Evolutionary conservation across 2,888 invertebrate genomes (phyloP).

Genomic region (Hoplodrina ambigua): DNA sequence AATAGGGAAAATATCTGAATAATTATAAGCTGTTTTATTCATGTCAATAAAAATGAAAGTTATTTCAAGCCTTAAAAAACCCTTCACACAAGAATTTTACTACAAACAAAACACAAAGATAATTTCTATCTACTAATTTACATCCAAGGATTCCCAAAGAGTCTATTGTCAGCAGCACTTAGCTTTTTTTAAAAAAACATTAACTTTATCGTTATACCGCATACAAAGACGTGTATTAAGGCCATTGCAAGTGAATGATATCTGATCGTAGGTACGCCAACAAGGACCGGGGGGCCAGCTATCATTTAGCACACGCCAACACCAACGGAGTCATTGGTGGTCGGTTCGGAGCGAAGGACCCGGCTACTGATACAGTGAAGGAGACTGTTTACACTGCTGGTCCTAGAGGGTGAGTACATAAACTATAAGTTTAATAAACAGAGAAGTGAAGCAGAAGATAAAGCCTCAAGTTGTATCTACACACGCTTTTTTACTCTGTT

Average conservation of each 20-base stretch:
- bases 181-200: constrained; percentile 45
- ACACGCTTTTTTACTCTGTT: too few species aligned
- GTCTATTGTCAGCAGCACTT: constrained; percentile 52
- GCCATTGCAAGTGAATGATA: constrained; percentile 55
- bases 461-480: too few species aligned
- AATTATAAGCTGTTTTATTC: too few species aligned
- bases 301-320: constrained; percentile 92
- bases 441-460: not conserved
- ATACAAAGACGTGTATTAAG: constrained; percentile 48
- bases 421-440: not conserved
- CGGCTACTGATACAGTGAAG: constrained; percentile 92
- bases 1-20: too few species aligned
- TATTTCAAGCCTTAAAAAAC: not conserved
- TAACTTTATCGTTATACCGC: constrained; percentile 36
- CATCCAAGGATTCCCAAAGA: constrained; percentile 45
- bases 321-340: constrained; percentile 92
- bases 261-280: constrained; percentile 88
- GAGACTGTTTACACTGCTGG: constrained; percentile 94
- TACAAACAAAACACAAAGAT: constrained; percentile 17
- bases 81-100: not conserved
- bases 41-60: too few species aligned
- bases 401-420: constrained; percentile 91
- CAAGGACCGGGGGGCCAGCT: constrained; percentile 93
- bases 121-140: constrained; percentile 36
- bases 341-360: constrained; percentile 93